Evolutionary conservation across 2,113 vertebrate genomes (phyloP).

Genomic region (Dasypus novemcinctus): DNA sequence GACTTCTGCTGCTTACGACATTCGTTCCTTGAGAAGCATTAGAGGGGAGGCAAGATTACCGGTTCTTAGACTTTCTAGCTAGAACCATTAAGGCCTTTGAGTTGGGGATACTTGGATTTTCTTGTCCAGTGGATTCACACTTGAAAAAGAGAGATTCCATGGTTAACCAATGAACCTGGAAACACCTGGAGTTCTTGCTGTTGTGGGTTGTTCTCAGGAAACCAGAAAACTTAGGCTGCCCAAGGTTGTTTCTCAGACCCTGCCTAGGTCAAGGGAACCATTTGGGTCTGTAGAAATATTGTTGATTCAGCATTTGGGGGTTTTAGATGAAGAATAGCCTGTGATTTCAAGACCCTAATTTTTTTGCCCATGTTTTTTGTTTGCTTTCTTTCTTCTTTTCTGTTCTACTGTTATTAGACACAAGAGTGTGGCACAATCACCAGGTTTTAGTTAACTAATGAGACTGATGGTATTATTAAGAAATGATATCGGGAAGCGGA

Average conservation of each 20-base stretch:
- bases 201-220: not conserved
- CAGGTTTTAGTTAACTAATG: too few relatives aligned
- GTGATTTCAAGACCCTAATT: too few relatives aligned
- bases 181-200: too few relatives aligned
- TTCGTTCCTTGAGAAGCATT: not conserved
- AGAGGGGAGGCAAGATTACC: not conserved
- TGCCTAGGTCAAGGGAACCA: accelerated
- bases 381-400: too few relatives aligned
- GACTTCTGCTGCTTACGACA: not conserved
- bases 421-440: too few relatives aligned
- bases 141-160: not conserved
- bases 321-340: too few relatives aligned
- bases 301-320: not conserved
- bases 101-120: not conserved
- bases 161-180: accelerated
- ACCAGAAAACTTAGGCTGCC: not conserved
- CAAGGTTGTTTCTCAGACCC: accelerated
- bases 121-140: not conserved
- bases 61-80: not conserved
- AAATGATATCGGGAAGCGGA: too few relatives aligned
- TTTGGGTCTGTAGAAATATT: not conserved
- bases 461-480: too few relatives aligned
- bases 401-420: too few relatives aligned
- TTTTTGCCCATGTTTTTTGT: too few relatives aligned
- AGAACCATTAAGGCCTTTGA: not conserved